phyloP scores from a whole-genome alignment of 2,888 invertebrate species.

The Anoplius nigerrimus region DNA sequence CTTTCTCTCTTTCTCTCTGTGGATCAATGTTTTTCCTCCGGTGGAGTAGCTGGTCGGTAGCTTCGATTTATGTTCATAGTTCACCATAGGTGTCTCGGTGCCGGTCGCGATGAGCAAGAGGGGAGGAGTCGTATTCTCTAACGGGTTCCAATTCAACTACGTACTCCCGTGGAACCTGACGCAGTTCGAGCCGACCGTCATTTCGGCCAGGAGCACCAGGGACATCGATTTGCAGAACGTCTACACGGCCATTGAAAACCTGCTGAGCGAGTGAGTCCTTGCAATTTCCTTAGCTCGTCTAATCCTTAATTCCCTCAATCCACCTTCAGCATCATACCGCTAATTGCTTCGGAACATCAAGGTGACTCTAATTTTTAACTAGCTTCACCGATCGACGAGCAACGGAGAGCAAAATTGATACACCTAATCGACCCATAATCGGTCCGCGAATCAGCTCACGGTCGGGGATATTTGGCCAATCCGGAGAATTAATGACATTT shows the following conservation, averaged over 20 bases:
- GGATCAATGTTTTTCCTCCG: no score
- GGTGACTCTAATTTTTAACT: no score
- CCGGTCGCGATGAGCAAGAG: conserved; percentile 65
- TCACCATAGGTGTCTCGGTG: conserved; percentile 65
- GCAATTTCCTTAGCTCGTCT: no score
- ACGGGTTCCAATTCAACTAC: conserved; percentile 71
- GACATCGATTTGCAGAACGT: conserved; percentile 64
- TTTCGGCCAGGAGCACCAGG: conserved; percentile 60
- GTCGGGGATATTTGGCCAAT: no score
- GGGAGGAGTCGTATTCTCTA: conserved; percentile 63
- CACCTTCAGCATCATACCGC: neutral
- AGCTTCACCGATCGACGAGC: no score
- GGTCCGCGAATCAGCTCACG: no score
- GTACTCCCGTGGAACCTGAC: conserved; percentile 68
- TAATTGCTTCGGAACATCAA: no score
- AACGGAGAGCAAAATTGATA: no score
- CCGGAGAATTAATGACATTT: no score
- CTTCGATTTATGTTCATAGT: conserved; percentile 49
- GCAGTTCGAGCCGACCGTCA: conserved; percentile 63
- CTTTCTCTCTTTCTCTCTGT: neutral
- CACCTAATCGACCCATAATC: no score
- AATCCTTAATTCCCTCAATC: neutral
- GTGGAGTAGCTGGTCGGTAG: no score
- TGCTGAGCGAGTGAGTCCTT: conserved; percentile 65
- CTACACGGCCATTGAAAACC: conserved; percentile 65